Evolutionary conservation across 2,888 invertebrate genomes (phyloP).

Genomic region (Phoronis australis): DNA sequence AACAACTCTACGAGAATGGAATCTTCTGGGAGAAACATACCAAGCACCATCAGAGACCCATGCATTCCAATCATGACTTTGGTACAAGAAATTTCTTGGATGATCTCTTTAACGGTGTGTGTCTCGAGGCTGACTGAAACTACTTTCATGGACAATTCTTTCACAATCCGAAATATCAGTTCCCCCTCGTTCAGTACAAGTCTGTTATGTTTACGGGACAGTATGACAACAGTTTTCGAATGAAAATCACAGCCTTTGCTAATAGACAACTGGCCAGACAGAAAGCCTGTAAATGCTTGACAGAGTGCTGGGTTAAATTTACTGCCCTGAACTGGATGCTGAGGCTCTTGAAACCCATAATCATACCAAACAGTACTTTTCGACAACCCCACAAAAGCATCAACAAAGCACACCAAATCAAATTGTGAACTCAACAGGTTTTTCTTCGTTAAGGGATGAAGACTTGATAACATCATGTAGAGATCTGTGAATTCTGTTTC

Average conservation of each 20-base stretch:
- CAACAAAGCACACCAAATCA: conserved; percentile 47
- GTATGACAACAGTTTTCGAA: conserved; percentile 30
- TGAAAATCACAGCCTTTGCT: no score
- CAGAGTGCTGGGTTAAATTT: conserved; percentile 23
- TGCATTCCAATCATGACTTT: conserved; percentile 52
- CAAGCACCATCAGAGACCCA: conserved; percentile 53
- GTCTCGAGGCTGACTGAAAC: conserved; percentile 33
- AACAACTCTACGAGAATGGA: conserved; percentile 56
- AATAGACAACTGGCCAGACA: conserved; percentile 16
- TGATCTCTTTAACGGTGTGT: conserved; percentile 33
- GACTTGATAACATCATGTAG: conserved; percentile 45
- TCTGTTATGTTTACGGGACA: conserved; percentile 50
- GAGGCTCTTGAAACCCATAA: conserved; percentile 55
- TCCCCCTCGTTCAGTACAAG: conserved; percentile 54
- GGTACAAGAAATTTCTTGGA: conserved; percentile 26
- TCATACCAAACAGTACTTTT: conserved; percentile 55
- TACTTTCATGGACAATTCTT: conserved; percentile 29
- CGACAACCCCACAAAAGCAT: conserved; percentile 49
- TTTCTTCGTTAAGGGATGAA: conserved; percentile 23
- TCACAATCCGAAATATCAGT: conserved; percentile 36
- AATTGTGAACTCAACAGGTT: conserved; percentile 15
- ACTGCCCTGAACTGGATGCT: conserved; percentile 44
- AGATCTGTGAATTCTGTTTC: conserved; percentile 38
- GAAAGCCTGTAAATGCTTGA: conserved; percentile 15
- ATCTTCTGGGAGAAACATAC: conserved; percentile 50